Evolutionary conservation across 2,888 invertebrate species (phyloP), one percentile per base, ranked within the genome.

Genomic region (Asteroscopus sphinx): DNA sequence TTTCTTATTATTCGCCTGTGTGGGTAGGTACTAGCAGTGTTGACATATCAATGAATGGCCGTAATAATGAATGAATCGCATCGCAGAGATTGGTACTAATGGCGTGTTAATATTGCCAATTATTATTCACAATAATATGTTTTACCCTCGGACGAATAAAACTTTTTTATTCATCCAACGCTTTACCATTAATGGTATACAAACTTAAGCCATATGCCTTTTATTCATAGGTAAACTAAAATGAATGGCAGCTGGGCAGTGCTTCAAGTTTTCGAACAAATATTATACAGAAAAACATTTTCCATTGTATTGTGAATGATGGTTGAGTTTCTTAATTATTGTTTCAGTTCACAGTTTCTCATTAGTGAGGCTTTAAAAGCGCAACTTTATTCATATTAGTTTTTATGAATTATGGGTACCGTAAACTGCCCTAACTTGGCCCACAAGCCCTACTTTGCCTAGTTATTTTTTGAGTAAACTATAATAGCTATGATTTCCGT

Each of bases 341-440:
- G 63, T 72, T 73, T 61, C 61, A 66, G 67, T 73, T 45, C 62
- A 71, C 68, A 73, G 75, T 72, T 79, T 76, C 76, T 80, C 77
- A 76, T 79, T 81, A 79, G 74, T 68, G 52, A 9, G 42, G 45
- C 55, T 55, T 59, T 60, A 55, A 70, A 73, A 67, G 35, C 46
- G 35, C 52, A 73, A 61, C 63, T 64, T 73, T 73, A 74, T 77
- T 75, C 61, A 76, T 70, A 51, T 54, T 53, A n/a, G 25, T 54
- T 44, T 68, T 40, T 51, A 42, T 33, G 13, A n/a, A n/a, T n/a
- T n/a, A n/a, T n/a, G n/a, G n/a, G n/a, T n/a, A n/a, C n/a, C n/a
- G n/a, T n/a, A n/a, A n/a, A n/a, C n/a, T n/a, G n/a, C n/a, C n/a
- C n/a, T n/a, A n/a, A n/a, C n/a, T n/a, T n/a, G n/a, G n/a, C n/a